These are phyloP conservation scores for Conomelus anceps DNA, from an alignment of 2,888 invertebrate genomes.

Conservation along the genomic window DNA sequence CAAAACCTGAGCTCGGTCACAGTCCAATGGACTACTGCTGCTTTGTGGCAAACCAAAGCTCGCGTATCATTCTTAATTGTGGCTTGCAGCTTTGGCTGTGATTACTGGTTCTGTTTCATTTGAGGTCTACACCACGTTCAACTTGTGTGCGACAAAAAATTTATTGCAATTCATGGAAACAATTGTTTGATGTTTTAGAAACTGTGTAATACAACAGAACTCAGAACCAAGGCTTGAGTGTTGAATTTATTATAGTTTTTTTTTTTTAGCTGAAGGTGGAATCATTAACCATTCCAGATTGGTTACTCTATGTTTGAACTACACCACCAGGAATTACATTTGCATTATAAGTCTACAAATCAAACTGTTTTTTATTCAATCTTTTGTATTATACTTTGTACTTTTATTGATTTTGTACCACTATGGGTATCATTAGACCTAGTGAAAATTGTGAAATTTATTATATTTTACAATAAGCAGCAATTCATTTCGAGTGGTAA, in stretches of 20 bases:
- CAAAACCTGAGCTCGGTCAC: neutral
- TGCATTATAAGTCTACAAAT: no score
- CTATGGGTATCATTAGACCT: no score
- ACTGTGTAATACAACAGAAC: neutral
- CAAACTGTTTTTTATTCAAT: no score
- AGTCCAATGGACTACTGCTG: neutral
- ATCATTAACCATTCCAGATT: neutral
- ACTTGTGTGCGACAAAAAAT: neutral
- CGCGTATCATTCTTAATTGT: neutral
- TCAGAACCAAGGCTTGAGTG: neutral
- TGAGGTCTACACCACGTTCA: no score
- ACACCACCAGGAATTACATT: no score
- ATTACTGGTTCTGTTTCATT: neutral
- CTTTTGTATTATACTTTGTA: no score
- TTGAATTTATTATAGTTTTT: neutral
- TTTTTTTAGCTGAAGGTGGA: neutral
- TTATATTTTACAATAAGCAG: no score
- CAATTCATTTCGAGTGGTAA: no score
- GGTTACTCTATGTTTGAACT: no score
- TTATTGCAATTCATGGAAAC: neutral
- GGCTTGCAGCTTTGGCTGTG: neutral
- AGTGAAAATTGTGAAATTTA: no score
- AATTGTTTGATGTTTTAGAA: neutral
- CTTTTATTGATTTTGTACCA: no score
- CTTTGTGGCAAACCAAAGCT: neutral